Percentiles rank a stretch among this genome's conserved stretches.
phyloP scores from a whole-genome alignment of 2,797 vertebrate genomes.

The Rousettus madagascariensis region DNA sequence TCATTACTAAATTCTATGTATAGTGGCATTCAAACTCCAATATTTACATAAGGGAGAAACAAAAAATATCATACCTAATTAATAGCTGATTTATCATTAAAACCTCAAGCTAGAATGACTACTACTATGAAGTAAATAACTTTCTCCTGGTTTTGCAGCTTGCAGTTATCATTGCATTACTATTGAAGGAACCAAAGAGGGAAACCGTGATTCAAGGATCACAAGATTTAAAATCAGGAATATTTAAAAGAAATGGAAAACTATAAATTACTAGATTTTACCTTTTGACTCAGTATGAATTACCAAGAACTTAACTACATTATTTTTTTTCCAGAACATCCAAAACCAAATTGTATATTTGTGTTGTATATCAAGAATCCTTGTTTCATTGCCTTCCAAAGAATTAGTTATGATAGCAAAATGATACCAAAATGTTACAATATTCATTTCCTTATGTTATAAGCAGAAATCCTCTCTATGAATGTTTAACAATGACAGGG shows the following conservation, averaged over 20 bases:
- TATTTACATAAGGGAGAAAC: not conserved
- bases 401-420: not conserved
- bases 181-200: not conserved
- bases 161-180: not conserved
- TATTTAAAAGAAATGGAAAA: constrained; percentile 25
- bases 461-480: not conserved
- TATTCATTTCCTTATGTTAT: not conserved
- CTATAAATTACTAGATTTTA: not conserved
- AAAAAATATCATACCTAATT: not conserved
- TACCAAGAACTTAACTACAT: not conserved
- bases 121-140: not conserved
- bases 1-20: not conserved
- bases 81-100: not conserved
- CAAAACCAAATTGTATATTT: not conserved
- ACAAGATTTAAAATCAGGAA: not conserved
- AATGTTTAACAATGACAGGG: not conserved
- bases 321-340: not conserved
- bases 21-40: not conserved
- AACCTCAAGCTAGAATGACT: not conserved
- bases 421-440: not conserved
- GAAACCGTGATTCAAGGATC: not conserved
- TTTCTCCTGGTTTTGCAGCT: not conserved
- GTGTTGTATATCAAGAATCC: not conserved
- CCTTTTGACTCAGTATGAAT: not conserved
- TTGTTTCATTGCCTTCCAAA: not conserved